phyloP scores from a whole-genome alignment of 1,140 invertebrate species.

The Drepana arcuata region DNA sequence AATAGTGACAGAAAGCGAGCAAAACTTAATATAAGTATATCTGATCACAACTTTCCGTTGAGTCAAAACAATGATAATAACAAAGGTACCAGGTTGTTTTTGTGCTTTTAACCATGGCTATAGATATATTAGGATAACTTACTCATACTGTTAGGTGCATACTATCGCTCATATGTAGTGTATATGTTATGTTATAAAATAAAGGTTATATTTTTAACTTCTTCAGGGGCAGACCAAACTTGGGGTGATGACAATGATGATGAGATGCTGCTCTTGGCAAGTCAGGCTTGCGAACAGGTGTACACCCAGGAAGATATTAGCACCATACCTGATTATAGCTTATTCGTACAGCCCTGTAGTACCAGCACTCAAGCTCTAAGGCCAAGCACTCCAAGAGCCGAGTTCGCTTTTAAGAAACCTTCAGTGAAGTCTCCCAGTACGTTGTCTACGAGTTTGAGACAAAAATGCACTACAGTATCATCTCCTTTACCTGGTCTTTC shows the following conservation, averaged over 20 bases:
- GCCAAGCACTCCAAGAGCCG: conserved; percentile 33
- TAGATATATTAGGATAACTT: no score
- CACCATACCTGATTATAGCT: conserved; percentile 39
- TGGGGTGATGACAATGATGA: conserved; percentile 64
- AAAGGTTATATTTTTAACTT: no score
- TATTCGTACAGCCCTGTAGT: conserved; percentile 44
- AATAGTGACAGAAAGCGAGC: conserved; percentile 46
- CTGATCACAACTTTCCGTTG: conserved; percentile 55
- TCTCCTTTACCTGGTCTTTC: conserved; percentile 44
- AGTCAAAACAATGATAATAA: conserved; percentile 44
- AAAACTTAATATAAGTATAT: conserved; percentile 45
- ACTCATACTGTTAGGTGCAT: no score
- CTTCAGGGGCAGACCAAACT: conserved; percentile 19
- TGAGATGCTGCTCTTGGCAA: conserved; percentile 57
- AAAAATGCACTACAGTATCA: conserved; percentile 44
- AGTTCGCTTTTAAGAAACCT: conserved; percentile 47
- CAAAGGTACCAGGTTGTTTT: no score
- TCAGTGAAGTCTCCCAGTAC: conserved; percentile 13
- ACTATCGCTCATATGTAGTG: no score
- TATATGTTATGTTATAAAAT: no score
- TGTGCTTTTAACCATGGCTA: no score
- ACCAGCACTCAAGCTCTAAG: conserved; percentile 42
- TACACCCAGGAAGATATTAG: conserved; percentile 29
- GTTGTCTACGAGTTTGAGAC: conserved; percentile 35
- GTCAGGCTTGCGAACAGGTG: conserved; percentile 59